Evolutionary conservation across 2,113 vertebrate genomes (phyloP).

Genomic region (Saguinus midas): DNA sequence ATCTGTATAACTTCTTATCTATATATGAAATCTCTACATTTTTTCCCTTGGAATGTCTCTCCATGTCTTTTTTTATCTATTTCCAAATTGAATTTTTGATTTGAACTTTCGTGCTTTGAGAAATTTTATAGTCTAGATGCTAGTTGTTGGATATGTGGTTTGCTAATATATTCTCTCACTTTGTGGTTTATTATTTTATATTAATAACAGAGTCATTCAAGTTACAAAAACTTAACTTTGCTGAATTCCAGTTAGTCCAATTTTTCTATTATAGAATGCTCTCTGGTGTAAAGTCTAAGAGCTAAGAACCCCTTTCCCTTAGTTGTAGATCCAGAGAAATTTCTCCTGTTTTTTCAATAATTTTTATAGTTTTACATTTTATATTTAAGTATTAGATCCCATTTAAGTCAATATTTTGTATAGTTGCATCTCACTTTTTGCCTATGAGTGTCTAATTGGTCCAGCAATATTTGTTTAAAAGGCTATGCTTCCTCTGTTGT

Average conservation of each 20-base stretch:
- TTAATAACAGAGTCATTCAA: not conserved
- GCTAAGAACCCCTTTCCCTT: not conserved
- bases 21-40: not conserved
- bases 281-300: not conserved
- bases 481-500: not conserved
- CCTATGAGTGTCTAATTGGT: not conserved
- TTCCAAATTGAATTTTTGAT: not conserved
- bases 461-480: not conserved
- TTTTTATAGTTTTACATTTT: not conserved
- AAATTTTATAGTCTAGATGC: not conserved
- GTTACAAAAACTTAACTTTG: not conserved
- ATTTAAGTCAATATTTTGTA: not conserved
- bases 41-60: not conserved
- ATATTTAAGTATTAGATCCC: not conserved
- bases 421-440: not conserved
- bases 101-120: not conserved
- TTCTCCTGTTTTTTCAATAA: not conserved
- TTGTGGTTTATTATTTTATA: not conserved
- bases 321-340: not conserved
- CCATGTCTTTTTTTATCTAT: not conserved
- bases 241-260: not conserved
- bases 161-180: not conserved
- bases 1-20: not conserved
- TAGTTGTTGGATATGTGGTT: not conserved
- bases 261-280: not conserved